Evolutionary conservation across 2,113 vertebrate genomes (phyloP).

Genomic region (Phrynosoma blainvillii): DNA sequence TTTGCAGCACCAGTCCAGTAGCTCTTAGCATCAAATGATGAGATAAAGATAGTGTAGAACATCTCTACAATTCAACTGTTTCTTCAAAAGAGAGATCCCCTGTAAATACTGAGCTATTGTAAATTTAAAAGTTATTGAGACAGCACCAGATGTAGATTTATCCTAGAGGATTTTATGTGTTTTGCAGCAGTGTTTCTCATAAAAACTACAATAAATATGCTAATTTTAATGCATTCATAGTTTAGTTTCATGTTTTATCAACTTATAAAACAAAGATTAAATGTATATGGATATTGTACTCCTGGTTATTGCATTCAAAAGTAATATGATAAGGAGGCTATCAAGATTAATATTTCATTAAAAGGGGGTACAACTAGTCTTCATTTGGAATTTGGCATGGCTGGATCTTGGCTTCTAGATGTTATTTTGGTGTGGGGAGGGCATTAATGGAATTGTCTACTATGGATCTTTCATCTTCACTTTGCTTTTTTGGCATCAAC

Average conservation of each 20-base stretch:
- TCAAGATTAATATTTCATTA: conserved; percentile 61
- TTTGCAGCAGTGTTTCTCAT: conserved; percentile 57
- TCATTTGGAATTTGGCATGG: conserved; percentile 52
- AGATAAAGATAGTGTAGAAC: conserved; percentile 45
- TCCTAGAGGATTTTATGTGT: conserved; percentile 68
- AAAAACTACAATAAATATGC: conserved; percentile 73
- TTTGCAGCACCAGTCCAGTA: conserved; percentile 24
- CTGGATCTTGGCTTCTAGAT: conserved; percentile 42
- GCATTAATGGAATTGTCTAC: conserved; percentile 53
- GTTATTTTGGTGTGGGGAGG: conserved; percentile 17
- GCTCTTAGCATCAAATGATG: conserved; percentile 53
- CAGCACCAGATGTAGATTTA: conserved; percentile 65
- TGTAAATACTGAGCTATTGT: conserved; percentile 52
- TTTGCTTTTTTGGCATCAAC: conserved; percentile 41
- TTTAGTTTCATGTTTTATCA: conserved; percentile 68
- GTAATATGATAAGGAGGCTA: conserved; percentile 49
- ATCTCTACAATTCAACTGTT: conserved; percentile 53
- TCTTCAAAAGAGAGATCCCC: conserved; percentile 57
- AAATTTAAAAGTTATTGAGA: conserved; percentile 67
- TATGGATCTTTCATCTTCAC: conserved; percentile 47
- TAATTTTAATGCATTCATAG: conserved; percentile 66
- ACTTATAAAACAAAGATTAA: conserved; percentile 71
- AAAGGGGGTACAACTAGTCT: conserved; percentile 43
- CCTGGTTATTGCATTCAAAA: conserved; percentile 57
- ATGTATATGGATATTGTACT: conserved; percentile 53